Percentiles rank a stretch among this genome's conserved stretches.
These are phyloP conservation scores for Huso huso DNA, from an alignment of 2,797 vertebrate genomes.

Conservation along the genomic window DNA sequence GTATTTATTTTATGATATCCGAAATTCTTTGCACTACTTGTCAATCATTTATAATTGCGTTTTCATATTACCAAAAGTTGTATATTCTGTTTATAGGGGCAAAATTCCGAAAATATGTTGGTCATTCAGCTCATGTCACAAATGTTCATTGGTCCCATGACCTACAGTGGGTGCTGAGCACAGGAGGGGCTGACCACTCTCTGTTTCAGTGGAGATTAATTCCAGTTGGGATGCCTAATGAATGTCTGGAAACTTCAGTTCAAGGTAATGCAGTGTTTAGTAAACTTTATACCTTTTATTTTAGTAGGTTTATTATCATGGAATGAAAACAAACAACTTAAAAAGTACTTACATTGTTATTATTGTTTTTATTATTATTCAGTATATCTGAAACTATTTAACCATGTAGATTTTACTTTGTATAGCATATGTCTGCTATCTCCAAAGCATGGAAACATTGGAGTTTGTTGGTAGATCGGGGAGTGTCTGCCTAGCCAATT, in stretches of 20 bases:
- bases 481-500: too few species aligned
- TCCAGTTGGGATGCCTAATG: conserved; percentile 82
- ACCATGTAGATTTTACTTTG: too few species aligned
- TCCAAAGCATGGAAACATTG: background rate
- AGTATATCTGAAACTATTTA: too few species aligned
- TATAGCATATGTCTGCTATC: too few species aligned
- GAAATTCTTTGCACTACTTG: too few species aligned
- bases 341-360: too few species aligned
- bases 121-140: conserved; percentile 92
- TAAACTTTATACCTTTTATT: too few species aligned
- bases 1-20: too few species aligned
- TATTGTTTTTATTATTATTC: too few species aligned
- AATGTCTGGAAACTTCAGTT: conserved; percentile 68
- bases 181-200: conserved; percentile 87
- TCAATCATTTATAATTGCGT: too few species aligned
- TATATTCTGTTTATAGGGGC: conserved; percentile 58
- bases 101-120: conserved; percentile 88
- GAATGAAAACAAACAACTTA: too few species aligned
- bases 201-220: conserved; percentile 95
- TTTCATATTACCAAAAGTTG: conserved; percentile 2
- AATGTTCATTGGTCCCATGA: conserved; percentile 92
- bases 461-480: background rate
- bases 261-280: conserved; percentile 63
- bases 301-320: too few species aligned
- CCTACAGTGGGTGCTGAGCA: conserved; percentile 89